Conservation (phyloP, 1,140 invertebrate species). For the Drosophila tani region DNA sequence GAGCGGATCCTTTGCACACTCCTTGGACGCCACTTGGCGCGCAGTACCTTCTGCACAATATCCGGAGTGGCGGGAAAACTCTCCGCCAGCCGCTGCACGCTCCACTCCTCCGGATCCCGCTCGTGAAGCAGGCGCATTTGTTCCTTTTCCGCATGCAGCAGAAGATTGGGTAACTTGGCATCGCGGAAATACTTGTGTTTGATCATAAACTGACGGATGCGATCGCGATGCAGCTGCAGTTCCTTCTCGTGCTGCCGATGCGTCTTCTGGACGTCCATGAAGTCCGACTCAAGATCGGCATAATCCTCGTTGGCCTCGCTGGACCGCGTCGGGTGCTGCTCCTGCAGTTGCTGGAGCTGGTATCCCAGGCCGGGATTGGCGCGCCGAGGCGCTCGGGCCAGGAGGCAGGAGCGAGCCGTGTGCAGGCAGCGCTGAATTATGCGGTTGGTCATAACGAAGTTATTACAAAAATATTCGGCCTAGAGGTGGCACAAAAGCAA, state of each 20-base stretch:
- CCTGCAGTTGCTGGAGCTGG: constrained; percentile 59
- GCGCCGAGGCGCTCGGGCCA: constrained; percentile 51
- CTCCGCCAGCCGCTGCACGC: constrained; percentile 89
- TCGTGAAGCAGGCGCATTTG: constrained; percentile 90
- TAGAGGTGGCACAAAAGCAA: neutral
- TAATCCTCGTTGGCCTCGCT: constrained; percentile 82
- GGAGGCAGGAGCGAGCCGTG: constrained; percentile 34
- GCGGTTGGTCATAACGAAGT: constrained; percentile 17
- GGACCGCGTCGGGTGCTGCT: constrained; percentile 22
- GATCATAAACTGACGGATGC: constrained; percentile 87
- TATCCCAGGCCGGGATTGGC: constrained; percentile 75
- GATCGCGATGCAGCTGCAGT: constrained; percentile 79
- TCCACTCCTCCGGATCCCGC: constrained; percentile 90
- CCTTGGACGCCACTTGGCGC: constrained; percentile 87
- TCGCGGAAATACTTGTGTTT: constrained; percentile 91
- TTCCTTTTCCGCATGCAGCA: constrained; percentile 93
- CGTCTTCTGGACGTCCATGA: constrained; percentile 81
- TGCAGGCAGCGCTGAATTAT: constrained; percentile 41
- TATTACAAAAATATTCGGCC: neutral
- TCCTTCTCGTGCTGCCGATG: constrained; percentile 85
- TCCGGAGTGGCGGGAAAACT: constrained; percentile 91
- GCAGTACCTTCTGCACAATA: constrained; percentile 87
- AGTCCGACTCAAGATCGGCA: constrained; percentile 86
- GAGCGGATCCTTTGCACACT: constrained; percentile 86
- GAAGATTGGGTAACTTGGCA: constrained; percentile 89